A percentile compares a stretch with the other conserved stretches of the same genome.
These are phyloP conservation scores for Lacerta viridis DNA, from an alignment of 2,797 vertebrate genomes.

Conservation along the genomic window DNA sequence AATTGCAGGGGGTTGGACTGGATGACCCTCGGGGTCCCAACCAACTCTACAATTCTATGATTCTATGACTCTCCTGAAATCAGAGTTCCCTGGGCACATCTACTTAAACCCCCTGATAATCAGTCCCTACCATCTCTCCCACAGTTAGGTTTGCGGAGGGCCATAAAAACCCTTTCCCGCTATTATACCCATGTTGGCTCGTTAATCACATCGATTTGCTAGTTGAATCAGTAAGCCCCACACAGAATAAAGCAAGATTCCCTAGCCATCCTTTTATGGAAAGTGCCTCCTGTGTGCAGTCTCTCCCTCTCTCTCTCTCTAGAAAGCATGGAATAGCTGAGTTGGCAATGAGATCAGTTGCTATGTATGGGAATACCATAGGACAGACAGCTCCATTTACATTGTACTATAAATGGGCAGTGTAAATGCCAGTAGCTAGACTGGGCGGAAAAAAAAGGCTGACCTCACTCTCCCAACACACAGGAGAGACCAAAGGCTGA, in stretches of 20 bases:
- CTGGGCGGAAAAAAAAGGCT: slow-evolving; percentile 41
- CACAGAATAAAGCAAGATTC: slow-evolving; percentile 28
- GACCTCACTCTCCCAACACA: slow-evolving; percentile 25
- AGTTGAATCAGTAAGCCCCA: not conserved
- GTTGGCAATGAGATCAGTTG: slow-evolving; percentile 76
- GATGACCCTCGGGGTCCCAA: too few relatives aligned
- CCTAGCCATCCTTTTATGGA: slow-evolving; percentile 73
- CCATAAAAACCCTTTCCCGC: not conserved
- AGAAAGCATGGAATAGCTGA: slow-evolving; percentile 80
- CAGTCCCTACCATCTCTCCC: not conserved
- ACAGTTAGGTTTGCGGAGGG: not conserved
- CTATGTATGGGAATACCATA: slow-evolving; percentile 77
- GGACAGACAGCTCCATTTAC: slow-evolving; percentile 76
- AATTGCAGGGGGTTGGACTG: too few relatives aligned
- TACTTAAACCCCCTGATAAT: not conserved
- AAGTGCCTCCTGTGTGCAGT: slow-evolving; percentile 59
- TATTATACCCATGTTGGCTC: not conserved
- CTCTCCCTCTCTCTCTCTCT: slow-evolving; percentile 41
- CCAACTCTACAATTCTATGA: too few relatives aligned
- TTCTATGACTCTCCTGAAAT: not conserved
- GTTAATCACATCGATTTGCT: not conserved
- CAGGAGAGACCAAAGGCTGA: slow-evolving; percentile 24
- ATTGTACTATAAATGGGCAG: slow-evolving; percentile 81
- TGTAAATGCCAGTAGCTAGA: slow-evolving; percentile 56
- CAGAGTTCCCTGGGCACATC: not conserved